Percentiles rank a stretch among this genome's conserved stretches.
Conservation (phyloP, 1,140 invertebrate genomes). For the Sycophila sp. region DNA sequence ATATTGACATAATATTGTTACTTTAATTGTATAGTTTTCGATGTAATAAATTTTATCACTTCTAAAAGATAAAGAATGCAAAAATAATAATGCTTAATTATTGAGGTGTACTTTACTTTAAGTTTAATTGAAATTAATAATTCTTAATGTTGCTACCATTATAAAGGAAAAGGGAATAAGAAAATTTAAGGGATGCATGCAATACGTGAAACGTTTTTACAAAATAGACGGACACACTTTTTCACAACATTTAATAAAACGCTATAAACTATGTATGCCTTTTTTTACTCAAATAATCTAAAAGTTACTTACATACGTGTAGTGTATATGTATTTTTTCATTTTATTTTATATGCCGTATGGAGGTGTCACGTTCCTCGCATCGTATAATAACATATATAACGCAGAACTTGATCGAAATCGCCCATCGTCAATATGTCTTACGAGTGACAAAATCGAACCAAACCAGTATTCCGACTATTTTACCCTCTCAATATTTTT, state of each 20-base stretch:
- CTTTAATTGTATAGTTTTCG: too few species aligned
- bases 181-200: background rate
- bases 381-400: constrained; percentile 36
- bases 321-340: constrained; percentile 49
- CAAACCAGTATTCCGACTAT: constrained; percentile 20
- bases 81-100: too few species aligned
- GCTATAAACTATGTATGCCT: constrained; percentile 63
- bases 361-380: constrained; percentile 49
- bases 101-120: too few species aligned
- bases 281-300: constrained; percentile 64
- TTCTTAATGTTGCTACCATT: too few species aligned
- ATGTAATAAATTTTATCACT: too few species aligned
- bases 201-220: constrained; percentile 28
- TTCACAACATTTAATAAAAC: constrained; percentile 68
- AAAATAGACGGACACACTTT: constrained; percentile 56
- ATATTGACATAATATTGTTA: too few species aligned
- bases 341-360: constrained; percentile 45
- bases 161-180: background rate
- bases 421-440: background rate
- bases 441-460: constrained; percentile 14
- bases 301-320: constrained; percentile 63
- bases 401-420: constrained; percentile 26
- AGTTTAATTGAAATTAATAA: too few species aligned
- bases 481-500: constrained; percentile 21
- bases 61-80: too few species aligned